phyloP scores from a whole-genome alignment of 1,140 invertebrate genomes.

The Homarus americanus region DNA sequence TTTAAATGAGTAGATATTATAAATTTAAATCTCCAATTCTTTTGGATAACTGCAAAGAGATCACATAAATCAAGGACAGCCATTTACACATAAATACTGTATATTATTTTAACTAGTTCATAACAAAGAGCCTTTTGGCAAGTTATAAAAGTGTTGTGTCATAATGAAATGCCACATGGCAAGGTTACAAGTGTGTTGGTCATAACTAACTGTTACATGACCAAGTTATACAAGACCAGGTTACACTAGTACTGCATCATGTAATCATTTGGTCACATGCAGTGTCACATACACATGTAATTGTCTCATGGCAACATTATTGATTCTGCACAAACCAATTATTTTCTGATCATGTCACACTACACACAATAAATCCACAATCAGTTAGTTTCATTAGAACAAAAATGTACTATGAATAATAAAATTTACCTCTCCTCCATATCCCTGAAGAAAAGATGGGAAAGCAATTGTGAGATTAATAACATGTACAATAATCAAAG shows the following conservation, averaged over 20 bases:
- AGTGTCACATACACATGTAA: neutral
- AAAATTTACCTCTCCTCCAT: slow-evolving; percentile 57
- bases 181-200: too few relatives aligned
- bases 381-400: slow-evolving; percentile 30
- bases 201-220: too few relatives aligned
- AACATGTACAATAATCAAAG: neutral
- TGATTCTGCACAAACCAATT: neutral
- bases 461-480: neutral
- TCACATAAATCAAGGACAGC: too few relatives aligned
- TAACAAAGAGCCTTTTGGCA: too few relatives aligned
- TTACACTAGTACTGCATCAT: neutral
- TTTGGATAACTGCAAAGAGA: too few relatives aligned
- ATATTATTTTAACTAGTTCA: too few relatives aligned
- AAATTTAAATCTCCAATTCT: too few relatives aligned
- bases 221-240: too few relatives aligned
- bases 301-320: neutral
- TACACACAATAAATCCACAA: neutral
- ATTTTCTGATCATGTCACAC: neutral
- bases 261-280: neutral
- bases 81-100: too few relatives aligned
- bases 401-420: neutral
- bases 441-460: slow-evolving; percentile 51
- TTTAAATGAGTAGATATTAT: too few relatives aligned
- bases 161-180: too few relatives aligned
- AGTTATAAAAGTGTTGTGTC: too few relatives aligned